phyloP scores from a whole-genome alignment of 2,797 vertebrate genomes.

The Crypturellus tataupa region DNA sequence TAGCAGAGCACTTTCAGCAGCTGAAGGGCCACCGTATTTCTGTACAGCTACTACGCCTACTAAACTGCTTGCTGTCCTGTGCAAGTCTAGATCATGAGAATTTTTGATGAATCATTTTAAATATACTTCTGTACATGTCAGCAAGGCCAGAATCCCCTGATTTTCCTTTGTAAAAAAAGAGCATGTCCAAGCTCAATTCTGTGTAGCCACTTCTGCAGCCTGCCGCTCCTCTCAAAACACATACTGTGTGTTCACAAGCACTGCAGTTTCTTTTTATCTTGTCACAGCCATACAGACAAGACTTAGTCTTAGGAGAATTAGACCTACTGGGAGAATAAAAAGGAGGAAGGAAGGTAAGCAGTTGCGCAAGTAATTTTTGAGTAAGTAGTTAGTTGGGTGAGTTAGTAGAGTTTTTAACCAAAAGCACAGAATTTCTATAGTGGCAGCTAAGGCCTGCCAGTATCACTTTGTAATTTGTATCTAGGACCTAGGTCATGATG shows the following conservation, averaged over 20 bases:
- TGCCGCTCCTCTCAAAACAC: too few species aligned
- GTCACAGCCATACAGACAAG: neutral
- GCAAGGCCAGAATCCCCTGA: neutral
- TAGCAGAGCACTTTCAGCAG: neutral
- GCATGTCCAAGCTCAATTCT: too few species aligned
- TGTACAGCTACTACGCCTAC: neutral
- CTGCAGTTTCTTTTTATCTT: neutral
- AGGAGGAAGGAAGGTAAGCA: neutral
- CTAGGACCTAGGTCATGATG: neutral
- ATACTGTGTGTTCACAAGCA: neutral
- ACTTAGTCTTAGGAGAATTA: neutral
- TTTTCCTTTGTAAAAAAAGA: neutral
- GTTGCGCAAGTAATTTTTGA: neutral
- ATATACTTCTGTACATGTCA: neutral
- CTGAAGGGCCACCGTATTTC: fast-evolving
- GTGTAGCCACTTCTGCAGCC: neutral
- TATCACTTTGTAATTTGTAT: neutral
- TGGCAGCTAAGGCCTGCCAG: neutral
- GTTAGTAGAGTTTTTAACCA: neutral
- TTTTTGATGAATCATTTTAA: neutral
- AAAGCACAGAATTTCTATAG: neutral
- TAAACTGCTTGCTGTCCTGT: neutral
- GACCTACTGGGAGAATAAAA: too few species aligned
- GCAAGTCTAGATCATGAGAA: neutral
- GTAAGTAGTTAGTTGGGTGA: neutral